Base-by-base conservation (phyloP, 2,113 vertebrate species). In the Alethe diademata region DNA sequence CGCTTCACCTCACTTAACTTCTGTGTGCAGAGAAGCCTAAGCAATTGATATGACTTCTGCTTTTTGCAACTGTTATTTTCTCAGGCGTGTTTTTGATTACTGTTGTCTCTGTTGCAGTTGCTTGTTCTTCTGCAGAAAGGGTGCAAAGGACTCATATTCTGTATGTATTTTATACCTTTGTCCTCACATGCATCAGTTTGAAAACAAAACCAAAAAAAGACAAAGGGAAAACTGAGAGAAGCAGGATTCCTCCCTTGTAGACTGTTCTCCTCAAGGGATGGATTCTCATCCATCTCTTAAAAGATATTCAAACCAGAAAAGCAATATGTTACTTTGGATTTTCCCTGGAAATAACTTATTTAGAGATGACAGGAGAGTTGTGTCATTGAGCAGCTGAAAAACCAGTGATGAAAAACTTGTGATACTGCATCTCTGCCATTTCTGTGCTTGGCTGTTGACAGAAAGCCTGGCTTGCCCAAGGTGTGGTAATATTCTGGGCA, bases 1-100 rank as follows among this genome's bases (percentile, higher is more conserved):
- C 26, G 25, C 85, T 96, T 96, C 94, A 95, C 90, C 92, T 95
- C 92, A 80, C 85, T 82, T 90, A 73, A 78, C 85, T 95, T 88
- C 75, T 74, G 64, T 92, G 93, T 88, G 82, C 92, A 90, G 60
- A 74, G 78, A 79, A 78, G 93, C 90, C 75, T 58, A 80, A 95
- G 92, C 74, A 92, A 93, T 90, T 88, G 81, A 64, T 80, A 62
- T 16, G 78, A 88, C 88, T 95, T 93, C 14, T 74, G 72, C 40
- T 78, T 90, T 93, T 64, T 80, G 78, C 0, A 3, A 67, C 88
- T 92, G 75, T 80, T 94, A 70, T 90, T 95, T 94, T 93, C 88
- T 85, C 67, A 71, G 93, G 71, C 69, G 0, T 92, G 42, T 60
- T 95, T 88, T 76, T 85, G 75, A 74, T 86, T 79, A 56, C 25